Conservation (phyloP, 2,888 invertebrate genomes). For the Phorcus lineatus region DNA sequence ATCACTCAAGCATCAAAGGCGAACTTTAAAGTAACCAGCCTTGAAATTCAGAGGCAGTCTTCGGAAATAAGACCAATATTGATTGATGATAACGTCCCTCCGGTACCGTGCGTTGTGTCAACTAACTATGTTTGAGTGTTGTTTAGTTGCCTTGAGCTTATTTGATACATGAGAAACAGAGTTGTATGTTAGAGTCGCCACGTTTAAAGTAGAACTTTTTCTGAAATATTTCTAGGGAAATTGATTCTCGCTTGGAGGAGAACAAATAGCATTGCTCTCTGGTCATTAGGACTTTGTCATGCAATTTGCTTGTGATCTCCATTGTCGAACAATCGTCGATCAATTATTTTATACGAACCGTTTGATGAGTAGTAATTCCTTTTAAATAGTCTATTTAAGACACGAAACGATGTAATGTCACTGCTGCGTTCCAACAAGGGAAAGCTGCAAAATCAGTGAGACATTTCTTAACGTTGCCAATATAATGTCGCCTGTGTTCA, state of each 20-base stretch:
- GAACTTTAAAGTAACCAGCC: neutral
- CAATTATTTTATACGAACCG: no score
- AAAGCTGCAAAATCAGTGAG: no score
- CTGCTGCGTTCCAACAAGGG: no score
- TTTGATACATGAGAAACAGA: neutral
- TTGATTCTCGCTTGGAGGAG: neutral
- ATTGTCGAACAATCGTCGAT: no score
- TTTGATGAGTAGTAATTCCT: no score
- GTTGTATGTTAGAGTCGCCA: neutral
- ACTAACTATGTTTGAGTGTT: neutral
- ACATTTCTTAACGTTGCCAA: no score
- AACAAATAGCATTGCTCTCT: neutral
- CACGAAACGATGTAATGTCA: no score
- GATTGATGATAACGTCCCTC: neutral
- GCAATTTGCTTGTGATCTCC: no score
- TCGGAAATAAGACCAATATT: slow-evolving; percentile 7
- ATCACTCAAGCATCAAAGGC: neutral
- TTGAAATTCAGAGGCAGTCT: neutral
- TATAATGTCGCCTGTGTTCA: no score
- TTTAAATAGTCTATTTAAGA: no score
- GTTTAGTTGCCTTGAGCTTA: slow-evolving; percentile 13
- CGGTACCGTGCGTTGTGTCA: neutral
- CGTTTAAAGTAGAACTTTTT: neutral
- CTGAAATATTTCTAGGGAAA: neutral
- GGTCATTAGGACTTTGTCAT: neutral